Evolutionary conservation across 2,888 invertebrate species (phyloP), one percentile per base, ranked within the genome.

Genomic region (Automeris io): DNA sequence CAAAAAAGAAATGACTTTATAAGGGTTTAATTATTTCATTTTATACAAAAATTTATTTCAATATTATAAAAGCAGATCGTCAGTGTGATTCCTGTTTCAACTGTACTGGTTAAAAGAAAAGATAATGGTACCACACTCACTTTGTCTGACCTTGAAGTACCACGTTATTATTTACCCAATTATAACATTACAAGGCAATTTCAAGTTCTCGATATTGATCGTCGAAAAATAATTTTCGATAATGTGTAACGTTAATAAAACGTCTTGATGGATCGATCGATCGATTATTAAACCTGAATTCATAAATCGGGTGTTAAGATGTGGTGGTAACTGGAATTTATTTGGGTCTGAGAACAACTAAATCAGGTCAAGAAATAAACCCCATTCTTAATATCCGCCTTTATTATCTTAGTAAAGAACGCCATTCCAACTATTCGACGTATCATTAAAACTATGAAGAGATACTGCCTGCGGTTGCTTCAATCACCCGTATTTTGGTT

Each of bases 201-300:
- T 61, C 41, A 54, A 52, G 55, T 47, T 49, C 51, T 54, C 58
- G 56, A 63, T 59, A 68, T 63, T 58, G 56, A 54, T 49, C 45
- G 50, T 47, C 49, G 53, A 52, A 60, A 67, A 65, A 65, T 62
- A 61, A 62, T 70, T 70, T 67, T 59, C 51, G 51, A 53, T 66
- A 72, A 73, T 72, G 64, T 71, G 72, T 61, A 47, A 51, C 52
- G 53, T 61, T 58, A 62, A 72, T 69, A 70, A 73, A 73, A 65
- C 55, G 47, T 49, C 49, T 49, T 57, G 64, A 65, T 62, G 57
- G 63, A 67, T 66, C 68, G 72, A 70, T 70, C 66, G 62, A 67
- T 66, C 66, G 60, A 60, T 54, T 54, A 56, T 59, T 57, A 51
- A 31, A 31, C 52, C 49, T 40, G 45, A 48, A 46, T 33, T 42